Conservation (phyloP, 2,113 vertebrate species). For the Odocoileus hemionus region DNA sequence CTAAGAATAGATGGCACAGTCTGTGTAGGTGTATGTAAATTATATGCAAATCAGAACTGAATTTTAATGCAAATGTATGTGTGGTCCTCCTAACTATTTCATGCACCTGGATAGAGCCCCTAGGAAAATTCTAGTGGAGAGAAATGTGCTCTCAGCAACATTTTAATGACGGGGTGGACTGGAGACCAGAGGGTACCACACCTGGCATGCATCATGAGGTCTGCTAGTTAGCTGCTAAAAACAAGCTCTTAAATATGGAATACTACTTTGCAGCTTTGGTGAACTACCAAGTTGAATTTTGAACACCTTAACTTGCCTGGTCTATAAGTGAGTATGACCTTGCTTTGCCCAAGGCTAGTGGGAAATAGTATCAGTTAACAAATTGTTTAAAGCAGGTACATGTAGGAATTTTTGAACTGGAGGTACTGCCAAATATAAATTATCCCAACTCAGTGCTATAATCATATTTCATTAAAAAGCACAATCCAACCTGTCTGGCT, state of each 20-base stretch:
- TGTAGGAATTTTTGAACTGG: neutral
- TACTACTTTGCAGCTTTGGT: neutral
- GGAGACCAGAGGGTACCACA: conserved; percentile 35
- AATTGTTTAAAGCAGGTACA: neutral
- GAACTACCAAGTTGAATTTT: neutral
- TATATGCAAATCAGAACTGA: conserved; percentile 58
- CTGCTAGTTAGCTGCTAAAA: conserved; percentile 28
- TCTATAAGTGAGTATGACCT: neutral
- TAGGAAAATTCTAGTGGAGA: conserved; percentile 61
- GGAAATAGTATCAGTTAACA: neutral
- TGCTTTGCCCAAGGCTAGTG: neutral
- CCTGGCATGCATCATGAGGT: conserved; percentile 32
- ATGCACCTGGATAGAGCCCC: conserved; percentile 65
- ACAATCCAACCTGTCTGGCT: neutral
- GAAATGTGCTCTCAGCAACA: conserved; percentile 63
- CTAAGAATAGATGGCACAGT: conserved; percentile 61
- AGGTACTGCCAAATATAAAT: neutral
- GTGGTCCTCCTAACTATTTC: conserved; percentile 61
- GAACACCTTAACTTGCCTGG: neutral
- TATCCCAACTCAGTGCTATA: neutral
- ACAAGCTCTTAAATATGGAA: neutral
- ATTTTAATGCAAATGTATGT: conserved; percentile 70
- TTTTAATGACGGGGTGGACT: conserved; percentile 63
- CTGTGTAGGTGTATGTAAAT: conserved; percentile 70
- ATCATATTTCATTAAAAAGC: conserved; percentile 22